These are phyloP conservation scores for Haemorhous mexicanus DNA, from an alignment of 2,113 vertebrate species.

Conservation along the genomic window DNA sequence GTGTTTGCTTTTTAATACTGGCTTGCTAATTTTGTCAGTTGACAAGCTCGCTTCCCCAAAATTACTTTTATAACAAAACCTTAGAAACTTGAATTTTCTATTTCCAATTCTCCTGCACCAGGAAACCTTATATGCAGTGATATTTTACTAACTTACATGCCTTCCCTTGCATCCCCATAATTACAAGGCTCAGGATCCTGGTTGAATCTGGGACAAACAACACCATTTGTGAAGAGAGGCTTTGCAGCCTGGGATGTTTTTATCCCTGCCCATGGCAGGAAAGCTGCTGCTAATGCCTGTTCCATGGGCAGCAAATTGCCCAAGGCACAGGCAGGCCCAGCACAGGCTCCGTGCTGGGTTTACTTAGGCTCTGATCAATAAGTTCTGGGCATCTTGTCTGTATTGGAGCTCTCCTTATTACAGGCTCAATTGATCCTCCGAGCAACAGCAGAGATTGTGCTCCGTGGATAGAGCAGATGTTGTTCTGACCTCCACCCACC, in stretches of 20 bases:
- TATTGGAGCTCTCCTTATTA: constrained; percentile 32
- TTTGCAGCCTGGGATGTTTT: background rate
- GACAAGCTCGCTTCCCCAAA: background rate
- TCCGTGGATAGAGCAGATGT: constrained; percentile 21
- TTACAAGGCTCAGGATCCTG: background rate
- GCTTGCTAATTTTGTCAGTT: background rate
- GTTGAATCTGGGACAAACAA: background rate
- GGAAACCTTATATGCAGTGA: accelerated
- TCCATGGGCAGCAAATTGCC: background rate
- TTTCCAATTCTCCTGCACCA: background rate
- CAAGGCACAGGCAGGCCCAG: background rate
- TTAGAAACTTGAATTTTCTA: background rate
- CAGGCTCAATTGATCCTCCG: constrained; percentile 38
- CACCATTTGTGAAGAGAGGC: background rate
- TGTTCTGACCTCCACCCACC: constrained; percentile 50
- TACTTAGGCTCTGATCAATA: constrained; percentile 29
- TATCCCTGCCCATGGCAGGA: background rate
- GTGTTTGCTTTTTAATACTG: background rate
- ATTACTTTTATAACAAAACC: background rate
- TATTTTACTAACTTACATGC: background rate
- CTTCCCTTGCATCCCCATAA: background rate
- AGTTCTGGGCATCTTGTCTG: background rate
- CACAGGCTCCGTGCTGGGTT: background rate
- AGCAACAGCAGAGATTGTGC: background rate
- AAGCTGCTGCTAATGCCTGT: background rate